These are phyloP conservation scores for Hipparchia semele DNA, from an alignment of 2,888 invertebrate genomes.

Conservation along the genomic window DNA sequence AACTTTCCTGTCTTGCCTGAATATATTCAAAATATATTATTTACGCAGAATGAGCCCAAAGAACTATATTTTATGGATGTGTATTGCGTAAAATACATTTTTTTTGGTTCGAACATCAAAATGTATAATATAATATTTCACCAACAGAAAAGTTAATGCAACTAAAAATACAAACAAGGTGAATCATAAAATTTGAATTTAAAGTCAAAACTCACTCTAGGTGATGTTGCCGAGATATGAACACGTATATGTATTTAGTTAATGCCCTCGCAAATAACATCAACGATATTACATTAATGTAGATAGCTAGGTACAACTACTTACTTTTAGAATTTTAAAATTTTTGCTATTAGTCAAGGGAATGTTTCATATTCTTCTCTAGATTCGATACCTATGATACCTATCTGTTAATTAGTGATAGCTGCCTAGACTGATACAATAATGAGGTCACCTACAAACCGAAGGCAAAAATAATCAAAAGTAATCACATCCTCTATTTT, in stretches of 20 bases:
- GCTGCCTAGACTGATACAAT: neutral
- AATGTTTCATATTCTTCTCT: neutral
- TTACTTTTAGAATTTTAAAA: too few species aligned
- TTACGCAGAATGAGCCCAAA: too few species aligned
- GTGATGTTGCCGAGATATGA: neutral
- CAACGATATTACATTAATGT: neutral
- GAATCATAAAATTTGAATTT: conserved; percentile 80
- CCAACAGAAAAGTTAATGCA: neutral
- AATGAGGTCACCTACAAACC: conserved; percentile 10
- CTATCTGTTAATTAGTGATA: neutral
- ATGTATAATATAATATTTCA: neutral
- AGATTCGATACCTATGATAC: neutral
- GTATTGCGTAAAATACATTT: too few species aligned
- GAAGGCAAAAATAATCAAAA: neutral
- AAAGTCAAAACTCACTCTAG: conserved; percentile 73
- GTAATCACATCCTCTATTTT: neutral
- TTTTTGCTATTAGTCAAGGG: too few species aligned
- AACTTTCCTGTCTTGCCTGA: too few species aligned
- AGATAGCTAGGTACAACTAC: too few species aligned
- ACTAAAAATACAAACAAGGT: conserved; percentile 64
- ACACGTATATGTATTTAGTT: neutral
- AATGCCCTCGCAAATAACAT: neutral
- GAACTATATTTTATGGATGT: too few species aligned
- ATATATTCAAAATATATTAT: too few species aligned
- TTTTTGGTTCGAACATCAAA: too few species aligned